Base-by-base conservation (phyloP, 2,113 vertebrate species). In the Cynocephalus volans region DNA sequence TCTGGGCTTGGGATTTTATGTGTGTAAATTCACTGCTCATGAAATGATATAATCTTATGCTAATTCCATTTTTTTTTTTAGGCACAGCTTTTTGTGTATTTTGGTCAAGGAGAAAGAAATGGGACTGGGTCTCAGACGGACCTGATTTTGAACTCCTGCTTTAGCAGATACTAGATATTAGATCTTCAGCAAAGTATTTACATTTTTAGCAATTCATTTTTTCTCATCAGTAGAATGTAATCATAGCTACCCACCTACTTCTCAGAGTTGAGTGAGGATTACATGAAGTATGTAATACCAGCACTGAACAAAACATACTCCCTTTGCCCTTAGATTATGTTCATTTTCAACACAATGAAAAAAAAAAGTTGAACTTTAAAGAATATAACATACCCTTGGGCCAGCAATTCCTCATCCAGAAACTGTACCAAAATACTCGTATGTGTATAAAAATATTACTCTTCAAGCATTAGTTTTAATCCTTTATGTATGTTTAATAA, bases 391-490 rank as follows among this genome's bases (percentile, higher is more conserved):
- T 69, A 28, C 15, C 72, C 24, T 77, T 82, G 19, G 90, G 48
- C 41, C 62, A 90, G 36, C 2, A 87, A 90, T 88, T 88, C 5
- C 21, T 91, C 52, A 88, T 70, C 21, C 7, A 64, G 52, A 33
- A 88, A 41, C 36, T 48, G 1, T 86, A 60, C 31, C 41, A 96
- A 77, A 95, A 84, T 93, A 84, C 6, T 88, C 41, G 95, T 82
- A 81, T 62, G 45, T 70, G 72, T 80, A 6, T 86, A 92, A 75
- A 96, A 89, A 70, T 69, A 92, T 90, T 92, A 88, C 9, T 92
- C 7, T 70, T 96, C 11, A 87, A 67, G 28, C 4, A 86, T 77
- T 93, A 64, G 87, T 96, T 88, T 45, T 6, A 28, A 80, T 75
- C 81, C 6, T 5, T 77, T 90, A 92, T 64, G 3, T 75, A 17